phyloP scores from a whole-genome alignment of 2,797 vertebrate genomes.

The Takifugu rubripes region DNA sequence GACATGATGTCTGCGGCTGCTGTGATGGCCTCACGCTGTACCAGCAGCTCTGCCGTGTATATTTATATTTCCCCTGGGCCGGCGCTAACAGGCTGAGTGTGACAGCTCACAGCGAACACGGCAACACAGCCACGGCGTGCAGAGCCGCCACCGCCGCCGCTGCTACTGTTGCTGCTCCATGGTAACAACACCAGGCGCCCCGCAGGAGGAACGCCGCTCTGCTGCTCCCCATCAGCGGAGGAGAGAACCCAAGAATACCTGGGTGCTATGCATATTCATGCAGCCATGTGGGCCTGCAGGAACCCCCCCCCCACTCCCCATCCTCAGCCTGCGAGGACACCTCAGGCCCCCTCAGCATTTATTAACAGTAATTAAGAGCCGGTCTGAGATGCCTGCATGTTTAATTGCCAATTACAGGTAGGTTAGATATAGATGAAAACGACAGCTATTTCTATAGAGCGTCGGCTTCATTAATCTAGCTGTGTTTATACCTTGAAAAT shows the following conservation, averaged over 20 bases:
- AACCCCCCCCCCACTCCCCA: slow-evolving; percentile 25
- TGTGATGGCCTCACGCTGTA: slow-evolving; percentile 45
- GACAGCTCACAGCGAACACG: slow-evolving; percentile 60
- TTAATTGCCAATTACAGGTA: slow-evolving; percentile 78
- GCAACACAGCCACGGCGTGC: slow-evolving; percentile 37
- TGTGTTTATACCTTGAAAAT: slow-evolving; percentile 54
- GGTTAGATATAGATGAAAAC: slow-evolving; percentile 71
- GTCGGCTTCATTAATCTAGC: slow-evolving; percentile 60
- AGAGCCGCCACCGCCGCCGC: slow-evolving; percentile 36
- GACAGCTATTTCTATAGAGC: slow-evolving; percentile 70
- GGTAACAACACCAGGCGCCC: slow-evolving; percentile 43
- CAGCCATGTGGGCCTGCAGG: slow-evolving; percentile 30
- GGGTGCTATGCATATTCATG: slow-evolving; percentile 71
- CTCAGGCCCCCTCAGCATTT: slow-evolving; percentile 64
- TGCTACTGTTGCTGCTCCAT: slow-evolving; percentile 25
- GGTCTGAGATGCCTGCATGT: slow-evolving; percentile 68
- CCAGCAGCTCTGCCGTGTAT: slow-evolving; percentile 31
- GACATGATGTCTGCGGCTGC: slow-evolving; percentile 35
- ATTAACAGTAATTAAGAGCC: slow-evolving; percentile 77
- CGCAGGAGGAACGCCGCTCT: slow-evolving; percentile 25
- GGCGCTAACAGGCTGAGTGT: slow-evolving; percentile 52
- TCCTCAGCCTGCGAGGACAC: slow-evolving; percentile 53
- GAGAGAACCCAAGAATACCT: slow-evolving; percentile 41
- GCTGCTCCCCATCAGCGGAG: slow-evolving; percentile 34
- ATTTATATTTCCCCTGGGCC: slow-evolving; percentile 55